These are phyloP conservation scores for Chlorocebus sabaeus DNA, from an alignment of 2,113 vertebrate species.

Conservation along the genomic window DNA sequence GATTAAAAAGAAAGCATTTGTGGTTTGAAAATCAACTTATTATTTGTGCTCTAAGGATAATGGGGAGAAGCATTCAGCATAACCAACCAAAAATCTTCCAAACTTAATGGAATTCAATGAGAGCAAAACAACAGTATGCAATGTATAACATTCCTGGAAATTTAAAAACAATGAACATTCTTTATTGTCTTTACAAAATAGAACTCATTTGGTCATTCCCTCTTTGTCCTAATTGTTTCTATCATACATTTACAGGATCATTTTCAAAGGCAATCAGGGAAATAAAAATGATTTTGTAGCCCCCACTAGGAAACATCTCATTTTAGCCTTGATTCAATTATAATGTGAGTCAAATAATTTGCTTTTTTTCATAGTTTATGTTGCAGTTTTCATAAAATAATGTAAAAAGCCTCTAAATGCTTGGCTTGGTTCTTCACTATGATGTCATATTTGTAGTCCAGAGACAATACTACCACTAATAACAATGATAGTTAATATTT, in stretches of 20 bases:
- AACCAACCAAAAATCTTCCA: constrained; percentile 34
- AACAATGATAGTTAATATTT: neutral
- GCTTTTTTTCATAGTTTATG: constrained; percentile 5
- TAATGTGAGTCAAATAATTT: constrained; percentile 47
- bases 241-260: neutral
- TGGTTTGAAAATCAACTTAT: constrained; percentile 64
- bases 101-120: constrained; percentile 19
- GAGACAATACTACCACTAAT: neutral
- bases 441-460: neutral
- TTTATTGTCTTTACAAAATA: constrained; percentile 28
- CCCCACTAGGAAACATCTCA: neutral
- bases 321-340: constrained; percentile 48
- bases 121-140: neutral
- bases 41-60: constrained; percentile 66
- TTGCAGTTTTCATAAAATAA: neutral
- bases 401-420: constrained; percentile 10
- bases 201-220: neutral
- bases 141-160: neutral
- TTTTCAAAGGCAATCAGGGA: constrained; percentile 35
- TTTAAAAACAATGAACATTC: neutral
- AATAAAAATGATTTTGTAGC: constrained; percentile 38
- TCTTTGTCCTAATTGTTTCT: constrained; percentile 53
- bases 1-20: constrained; percentile 65
- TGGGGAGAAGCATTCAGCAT: constrained; percentile 59
- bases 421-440: neutral